A percentile compares a stretch with the other conserved stretches of the same genome.
Conservation (phyloP, 1,140 invertebrate species). For the Lucilia cuprina region DNA sequence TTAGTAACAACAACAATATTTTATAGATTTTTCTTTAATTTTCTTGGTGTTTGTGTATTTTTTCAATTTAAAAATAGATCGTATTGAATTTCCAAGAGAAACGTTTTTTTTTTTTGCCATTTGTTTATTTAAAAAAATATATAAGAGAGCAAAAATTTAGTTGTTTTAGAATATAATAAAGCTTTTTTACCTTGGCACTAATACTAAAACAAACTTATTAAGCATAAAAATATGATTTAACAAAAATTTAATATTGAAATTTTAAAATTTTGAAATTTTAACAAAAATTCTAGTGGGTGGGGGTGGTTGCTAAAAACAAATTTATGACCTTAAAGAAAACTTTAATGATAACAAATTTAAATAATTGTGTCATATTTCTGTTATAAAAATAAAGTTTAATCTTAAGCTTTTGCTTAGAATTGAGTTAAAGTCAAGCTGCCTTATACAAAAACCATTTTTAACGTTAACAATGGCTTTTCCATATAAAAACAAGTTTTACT, state of each 20-base stretch:
- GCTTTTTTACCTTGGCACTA: constrained; percentile 28
- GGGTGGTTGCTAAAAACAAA: background rate
- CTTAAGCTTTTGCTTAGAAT: no score
- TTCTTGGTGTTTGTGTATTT: background rate
- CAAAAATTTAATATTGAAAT: background rate
- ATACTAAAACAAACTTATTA: constrained; percentile 5
- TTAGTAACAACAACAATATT: background rate
- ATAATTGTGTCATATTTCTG: no score
- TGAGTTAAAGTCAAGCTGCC: no score
- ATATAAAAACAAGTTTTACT: no score
- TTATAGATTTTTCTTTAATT: background rate
- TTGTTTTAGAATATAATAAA: background rate
- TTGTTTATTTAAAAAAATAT: background rate
- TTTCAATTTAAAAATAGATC: constrained; percentile 40
- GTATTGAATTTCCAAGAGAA: constrained; percentile 40
- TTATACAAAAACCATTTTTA: no score
- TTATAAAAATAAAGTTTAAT: no score
- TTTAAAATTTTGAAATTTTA: background rate
- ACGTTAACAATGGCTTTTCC: no score
- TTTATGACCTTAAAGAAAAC: background rate
- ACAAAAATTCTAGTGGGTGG: background rate
- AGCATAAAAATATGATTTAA: background rate
- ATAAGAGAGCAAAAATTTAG: background rate
- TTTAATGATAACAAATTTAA: background rate
- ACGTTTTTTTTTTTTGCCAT: background rate